Conservation (phyloP, 2,113 vertebrate genomes). For the Chloropsis hardwickii region DNA sequence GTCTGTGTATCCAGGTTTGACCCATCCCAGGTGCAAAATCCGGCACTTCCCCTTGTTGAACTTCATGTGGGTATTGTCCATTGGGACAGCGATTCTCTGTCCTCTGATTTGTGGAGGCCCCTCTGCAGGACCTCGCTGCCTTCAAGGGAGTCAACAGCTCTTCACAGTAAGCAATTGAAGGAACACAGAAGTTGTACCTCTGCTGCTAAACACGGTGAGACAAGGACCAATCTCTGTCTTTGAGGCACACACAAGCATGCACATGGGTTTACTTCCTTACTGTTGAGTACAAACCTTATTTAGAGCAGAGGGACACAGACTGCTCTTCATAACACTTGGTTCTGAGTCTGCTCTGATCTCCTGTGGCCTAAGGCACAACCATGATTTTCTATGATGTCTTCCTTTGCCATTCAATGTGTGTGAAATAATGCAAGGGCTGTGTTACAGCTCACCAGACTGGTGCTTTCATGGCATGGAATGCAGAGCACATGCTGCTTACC, state of each 20-base stretch:
- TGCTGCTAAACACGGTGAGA: neutral
- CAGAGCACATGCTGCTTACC: neutral
- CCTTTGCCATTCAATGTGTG: neutral
- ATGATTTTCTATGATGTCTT: neutral
- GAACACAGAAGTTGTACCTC: neutral
- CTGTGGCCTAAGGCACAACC: rapidly evolving
- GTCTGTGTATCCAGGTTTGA: rapidly evolving
- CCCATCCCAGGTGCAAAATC: neutral
- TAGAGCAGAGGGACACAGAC: neutral
- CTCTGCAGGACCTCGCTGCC: neutral
- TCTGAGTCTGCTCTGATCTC: neutral
- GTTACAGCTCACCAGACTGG: neutral
- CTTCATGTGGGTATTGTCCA: neutral
- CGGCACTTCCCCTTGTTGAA: neutral
- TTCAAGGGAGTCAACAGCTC: neutral
- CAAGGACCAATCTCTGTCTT: neutral
- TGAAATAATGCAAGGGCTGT: neutral
- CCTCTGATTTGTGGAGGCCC: neutral
- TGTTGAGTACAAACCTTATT: neutral
- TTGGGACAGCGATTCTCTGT: neutral
- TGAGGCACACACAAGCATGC: neutral
- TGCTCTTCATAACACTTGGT: neutral
- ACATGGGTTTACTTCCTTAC: neutral
- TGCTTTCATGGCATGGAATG: neutral
- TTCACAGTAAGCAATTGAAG: neutral